Conservation (phyloP, 2,888 invertebrate species). For the Mayetiola destructor region DNA sequence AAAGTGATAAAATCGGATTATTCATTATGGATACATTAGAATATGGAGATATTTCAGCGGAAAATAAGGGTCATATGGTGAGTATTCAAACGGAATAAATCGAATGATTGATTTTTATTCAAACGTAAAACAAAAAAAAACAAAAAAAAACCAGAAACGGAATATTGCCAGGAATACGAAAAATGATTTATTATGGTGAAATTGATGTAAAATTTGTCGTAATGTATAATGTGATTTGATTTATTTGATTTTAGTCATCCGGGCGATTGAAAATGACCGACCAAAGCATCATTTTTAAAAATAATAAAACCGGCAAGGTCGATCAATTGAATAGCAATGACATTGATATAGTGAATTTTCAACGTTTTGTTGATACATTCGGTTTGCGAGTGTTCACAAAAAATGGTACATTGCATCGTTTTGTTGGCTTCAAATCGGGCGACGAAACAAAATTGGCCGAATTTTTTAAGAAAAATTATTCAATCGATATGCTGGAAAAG, state of each 20-base stretch:
- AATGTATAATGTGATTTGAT: background rate
- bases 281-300: slow-evolving; percentile 81
- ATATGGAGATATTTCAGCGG: slow-evolving; percentile 69
- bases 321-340: slow-evolving; percentile 75
- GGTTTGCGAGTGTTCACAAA: slow-evolving; percentile 81
- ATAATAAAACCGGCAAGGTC: slow-evolving; percentile 90
- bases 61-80: slow-evolving; percentile 80
- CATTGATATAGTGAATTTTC: slow-evolving; percentile 82
- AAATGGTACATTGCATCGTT: slow-evolving; percentile 79
- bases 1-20: too few species aligned
- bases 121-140: background rate
- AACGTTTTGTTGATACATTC: slow-evolving; percentile 80
- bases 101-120: background rate
- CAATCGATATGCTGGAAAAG: slow-evolving; percentile 74
- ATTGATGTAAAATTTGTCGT: background rate
- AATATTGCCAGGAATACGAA: background rate
- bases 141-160: background rate
- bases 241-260: slow-evolving; percentile 47
- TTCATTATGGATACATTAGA: slow-evolving; percentile 64
- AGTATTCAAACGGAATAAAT: too few species aligned
- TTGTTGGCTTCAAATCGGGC: slow-evolving; percentile 83
- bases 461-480: slow-evolving; percentile 71
- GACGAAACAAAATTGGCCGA: slow-evolving; percentile 88
- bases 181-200: background rate
- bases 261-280: slow-evolving; percentile 88